phyloP scores from a whole-genome alignment of 1,140 invertebrate genomes.

The Sarcophaga bullata region DNA sequence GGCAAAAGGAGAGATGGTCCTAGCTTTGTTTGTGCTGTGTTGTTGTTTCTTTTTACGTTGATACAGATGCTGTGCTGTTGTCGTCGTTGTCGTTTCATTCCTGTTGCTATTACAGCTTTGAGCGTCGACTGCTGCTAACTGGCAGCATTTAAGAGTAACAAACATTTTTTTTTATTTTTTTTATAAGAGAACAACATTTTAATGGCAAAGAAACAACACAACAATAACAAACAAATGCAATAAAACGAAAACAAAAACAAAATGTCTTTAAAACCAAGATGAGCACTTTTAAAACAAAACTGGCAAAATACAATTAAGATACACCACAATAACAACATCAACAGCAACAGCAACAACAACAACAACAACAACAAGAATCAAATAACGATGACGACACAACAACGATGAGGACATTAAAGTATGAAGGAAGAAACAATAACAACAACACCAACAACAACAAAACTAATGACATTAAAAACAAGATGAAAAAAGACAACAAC shows the following conservation, averaged over 20 bases:
- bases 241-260: no score
- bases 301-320: slow-evolving; percentile 36
- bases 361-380: neutral
- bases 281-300: slow-evolving; percentile 33
- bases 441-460: neutral
- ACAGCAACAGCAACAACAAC: neutral
- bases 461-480: neutral
- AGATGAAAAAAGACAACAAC: slow-evolving; percentile 7
- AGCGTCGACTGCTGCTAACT: neutral
- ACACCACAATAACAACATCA: slow-evolving; percentile 19
- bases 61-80: neutral
- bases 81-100: neutral
- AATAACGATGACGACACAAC: neutral
- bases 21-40: no score
- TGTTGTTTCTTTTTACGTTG: no score
- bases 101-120: no score
- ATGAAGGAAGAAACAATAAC: neutral
- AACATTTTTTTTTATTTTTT: slow-evolving; percentile 8
- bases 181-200: slow-evolving; percentile 10
- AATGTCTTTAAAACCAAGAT: slow-evolving; percentile 22
- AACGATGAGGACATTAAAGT: slow-evolving; percentile 33
- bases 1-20: no score
- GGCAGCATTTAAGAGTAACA: neutral
- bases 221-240: neutral
- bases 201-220: slow-evolving; percentile 8